A percentile compares a stretch with the other conserved stretches of the same genome.
These are phyloP conservation scores for Brachyhypopomus gauderio DNA, from an alignment of 2,113 vertebrate genomes.

Conservation along the genomic window DNA sequence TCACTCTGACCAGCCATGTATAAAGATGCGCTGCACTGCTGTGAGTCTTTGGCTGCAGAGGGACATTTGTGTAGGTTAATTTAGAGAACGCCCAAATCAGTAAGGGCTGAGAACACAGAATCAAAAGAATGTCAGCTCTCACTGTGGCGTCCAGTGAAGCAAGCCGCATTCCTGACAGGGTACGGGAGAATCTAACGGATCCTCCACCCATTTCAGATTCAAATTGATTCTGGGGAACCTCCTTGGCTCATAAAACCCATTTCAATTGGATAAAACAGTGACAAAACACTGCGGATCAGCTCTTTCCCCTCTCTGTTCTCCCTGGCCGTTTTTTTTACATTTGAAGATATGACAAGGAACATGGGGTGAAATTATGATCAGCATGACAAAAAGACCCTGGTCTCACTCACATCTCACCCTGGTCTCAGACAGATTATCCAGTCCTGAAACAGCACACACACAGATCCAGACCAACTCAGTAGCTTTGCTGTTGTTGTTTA, in stretches of 20 bases:
- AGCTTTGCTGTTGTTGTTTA: conserved; percentile 12
- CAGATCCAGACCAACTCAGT: not conserved
- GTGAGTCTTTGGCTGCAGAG: conserved; percentile 41
- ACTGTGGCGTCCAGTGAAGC: not conserved
- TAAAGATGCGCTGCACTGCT: conserved; percentile 50
- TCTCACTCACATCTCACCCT: not conserved
- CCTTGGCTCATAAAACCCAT: conserved; percentile 25
- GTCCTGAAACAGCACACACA: not conserved
- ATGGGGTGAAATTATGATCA: conserved; percentile 13
- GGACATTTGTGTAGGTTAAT: conserved; percentile 23
- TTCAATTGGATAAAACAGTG: conserved; percentile 16
- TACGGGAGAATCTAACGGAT: conserved; percentile 3
- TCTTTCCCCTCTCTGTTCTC: conserved; percentile 21
- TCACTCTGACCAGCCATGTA: conserved; percentile 72
- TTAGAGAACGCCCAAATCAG: conserved; percentile 1
- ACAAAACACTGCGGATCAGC: conserved; percentile 13
- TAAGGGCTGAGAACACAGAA: not conserved
- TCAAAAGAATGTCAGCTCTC: not conserved
- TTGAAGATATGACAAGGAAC: conserved; percentile 11
- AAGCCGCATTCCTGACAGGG: conserved; percentile 11
- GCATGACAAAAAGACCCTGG: not conserved
- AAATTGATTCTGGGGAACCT: not conserved
- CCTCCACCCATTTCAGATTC: conserved; percentile 4
- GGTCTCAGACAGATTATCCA: not conserved
- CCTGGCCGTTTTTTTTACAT: conserved; percentile 13